Conservation (phyloP, 2,888 invertebrate species). For the Ichneumoninae sp. region DNA sequence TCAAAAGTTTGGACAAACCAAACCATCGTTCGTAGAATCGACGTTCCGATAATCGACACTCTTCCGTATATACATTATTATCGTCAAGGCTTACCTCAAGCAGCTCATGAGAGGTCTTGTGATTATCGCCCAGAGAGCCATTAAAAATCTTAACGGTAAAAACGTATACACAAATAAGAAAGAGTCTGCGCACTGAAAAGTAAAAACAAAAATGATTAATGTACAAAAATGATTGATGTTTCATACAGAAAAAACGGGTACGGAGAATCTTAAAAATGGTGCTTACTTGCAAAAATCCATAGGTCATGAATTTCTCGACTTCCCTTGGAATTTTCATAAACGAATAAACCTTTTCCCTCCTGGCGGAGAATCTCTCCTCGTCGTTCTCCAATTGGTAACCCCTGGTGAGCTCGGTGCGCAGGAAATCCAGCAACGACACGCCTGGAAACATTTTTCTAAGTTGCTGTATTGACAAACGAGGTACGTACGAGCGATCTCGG, state of each 20-base stretch:
- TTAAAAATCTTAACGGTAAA: constrained; percentile 95
- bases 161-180: constrained; percentile 99
- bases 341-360: constrained; percentile 97
- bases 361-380: constrained; percentile 96
- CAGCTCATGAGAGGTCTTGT: constrained; percentile 90
- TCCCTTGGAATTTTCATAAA: constrained; percentile 98
- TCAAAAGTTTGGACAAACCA: not conserved
- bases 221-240: not conserved
- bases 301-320: constrained; percentile 95
- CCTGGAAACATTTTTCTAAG: constrained; percentile 67
- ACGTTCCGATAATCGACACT: not conserved
- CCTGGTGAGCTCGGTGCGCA: constrained; percentile 94
- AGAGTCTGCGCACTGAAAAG: constrained; percentile 94
- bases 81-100: constrained; percentile 87
- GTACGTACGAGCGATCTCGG: not conserved
- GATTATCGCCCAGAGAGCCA: constrained; percentile 93
- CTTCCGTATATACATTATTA: not conserved
- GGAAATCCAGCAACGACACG: constrained; percentile 86
- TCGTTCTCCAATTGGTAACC: constrained; percentile 98
- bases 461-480: constrained; percentile 1
- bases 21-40: not conserved
- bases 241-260: not conserved
- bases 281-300: constrained; percentile 93
- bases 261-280: not conserved
- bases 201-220: constrained; percentile 19